Evolutionary conservation across 2,888 invertebrate species (phyloP).

Genomic region (Drepana falcataria): DNA sequence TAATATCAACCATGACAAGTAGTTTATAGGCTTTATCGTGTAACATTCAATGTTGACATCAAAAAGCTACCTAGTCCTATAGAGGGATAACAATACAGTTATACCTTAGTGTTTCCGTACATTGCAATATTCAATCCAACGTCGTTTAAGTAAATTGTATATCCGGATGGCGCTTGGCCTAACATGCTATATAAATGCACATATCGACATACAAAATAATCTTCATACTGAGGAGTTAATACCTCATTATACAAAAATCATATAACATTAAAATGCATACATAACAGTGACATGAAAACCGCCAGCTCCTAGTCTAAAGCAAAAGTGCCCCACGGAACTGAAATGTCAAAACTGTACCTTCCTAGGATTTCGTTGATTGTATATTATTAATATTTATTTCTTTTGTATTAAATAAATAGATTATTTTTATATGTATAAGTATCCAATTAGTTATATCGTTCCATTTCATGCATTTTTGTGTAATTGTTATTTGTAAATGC

Average conservation of each 20-base stretch:
- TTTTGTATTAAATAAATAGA: slow-evolving; percentile 40
- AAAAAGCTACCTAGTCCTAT: slow-evolving; percentile 37
- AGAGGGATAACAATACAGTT: slow-evolving; percentile 25
- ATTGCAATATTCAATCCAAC: not conserved
- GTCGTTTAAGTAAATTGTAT: slow-evolving; percentile 22
- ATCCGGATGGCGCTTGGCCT: not conserved
- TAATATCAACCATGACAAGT: not conserved
- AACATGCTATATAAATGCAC: too few relatives aligned
- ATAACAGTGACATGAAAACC: not conserved
- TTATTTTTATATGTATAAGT: slow-evolving; percentile 38
- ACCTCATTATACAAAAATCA: too few relatives aligned
- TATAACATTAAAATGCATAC: too few relatives aligned
- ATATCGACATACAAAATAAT: too few relatives aligned
- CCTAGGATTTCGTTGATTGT: slow-evolving; percentile 71
- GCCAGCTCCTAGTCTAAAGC: not conserved
- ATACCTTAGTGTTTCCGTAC: slow-evolving; percentile 16
- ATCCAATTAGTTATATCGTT: slow-evolving; percentile 57
- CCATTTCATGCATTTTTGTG: slow-evolving; percentile 74
- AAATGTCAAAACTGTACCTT: slow-evolving; percentile 34
- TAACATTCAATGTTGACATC: slow-evolving; percentile 17
- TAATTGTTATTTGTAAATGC: slow-evolving; percentile 69
- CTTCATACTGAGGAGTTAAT: too few relatives aligned
- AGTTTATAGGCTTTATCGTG: not conserved
- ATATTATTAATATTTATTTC: slow-evolving; percentile 61
- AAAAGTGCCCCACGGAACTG: not conserved